phyloP scores from a whole-genome alignment of 2,113 vertebrate genomes.

The Neopipo cinnamomea region DNA sequence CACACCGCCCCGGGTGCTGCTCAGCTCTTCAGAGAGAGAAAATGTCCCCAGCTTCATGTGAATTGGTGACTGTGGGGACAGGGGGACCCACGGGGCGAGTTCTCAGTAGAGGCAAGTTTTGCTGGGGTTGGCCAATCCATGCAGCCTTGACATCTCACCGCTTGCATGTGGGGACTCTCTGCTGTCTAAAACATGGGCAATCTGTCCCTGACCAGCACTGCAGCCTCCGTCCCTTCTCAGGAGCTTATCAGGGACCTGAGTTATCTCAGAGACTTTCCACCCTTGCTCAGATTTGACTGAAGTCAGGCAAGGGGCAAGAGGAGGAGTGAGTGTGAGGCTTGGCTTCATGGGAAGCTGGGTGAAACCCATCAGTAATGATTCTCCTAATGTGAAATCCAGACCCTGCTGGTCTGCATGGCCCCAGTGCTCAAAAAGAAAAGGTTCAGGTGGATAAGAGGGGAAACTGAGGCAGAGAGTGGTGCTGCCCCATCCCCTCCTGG shows the following conservation, averaged over 20 bases:
- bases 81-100: fast-evolving
- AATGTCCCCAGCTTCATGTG: background rate
- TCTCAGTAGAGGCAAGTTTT: background rate
- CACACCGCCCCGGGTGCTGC: fast-evolving
- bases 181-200: background rate
- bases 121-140: background rate
- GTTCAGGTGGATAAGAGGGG: background rate
- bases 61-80: background rate
- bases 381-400: background rate
- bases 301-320: slow-evolving; percentile 13
- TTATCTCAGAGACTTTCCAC: slow-evolving; percentile 18
- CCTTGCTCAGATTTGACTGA: slow-evolving; percentile 21
- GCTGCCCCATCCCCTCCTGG: background rate
- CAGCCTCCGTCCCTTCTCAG: background rate
- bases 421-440: background rate
- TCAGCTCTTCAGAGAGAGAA: background rate
- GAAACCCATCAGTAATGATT: background rate
- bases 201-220: background rate
- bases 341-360: background rate
- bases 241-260: slow-evolving; percentile 1
- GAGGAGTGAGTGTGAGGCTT: background rate
- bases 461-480: slow-evolving; percentile 9
- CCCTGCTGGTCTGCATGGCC: background rate
- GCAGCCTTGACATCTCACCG: background rate
- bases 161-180: background rate